phyloP scores from a whole-genome alignment of 2,797 vertebrate species.

The Neopelma chrysocephalum region DNA sequence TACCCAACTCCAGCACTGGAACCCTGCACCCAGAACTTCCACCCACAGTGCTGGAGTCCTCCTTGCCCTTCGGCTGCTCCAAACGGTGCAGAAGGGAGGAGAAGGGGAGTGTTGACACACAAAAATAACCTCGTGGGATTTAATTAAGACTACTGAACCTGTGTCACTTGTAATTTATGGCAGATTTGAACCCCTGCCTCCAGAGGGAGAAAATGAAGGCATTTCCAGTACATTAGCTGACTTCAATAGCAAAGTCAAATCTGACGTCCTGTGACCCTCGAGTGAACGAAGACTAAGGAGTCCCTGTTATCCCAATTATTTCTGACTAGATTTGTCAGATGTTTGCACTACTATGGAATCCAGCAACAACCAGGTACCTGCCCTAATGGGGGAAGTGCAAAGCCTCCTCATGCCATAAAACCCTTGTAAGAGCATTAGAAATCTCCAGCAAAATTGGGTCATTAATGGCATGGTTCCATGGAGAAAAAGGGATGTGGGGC shows the following conservation, averaged over 20 bases:
- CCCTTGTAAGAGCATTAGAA: background rate
- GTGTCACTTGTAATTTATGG: conserved; percentile 34
- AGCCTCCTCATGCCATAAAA: background rate
- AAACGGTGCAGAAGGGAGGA: background rate
- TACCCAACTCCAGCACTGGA: background rate
- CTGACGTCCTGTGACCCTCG: background rate
- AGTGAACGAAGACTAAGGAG: conserved; percentile 31
- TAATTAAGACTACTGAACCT: conserved; percentile 39
- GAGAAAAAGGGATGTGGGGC: background rate
- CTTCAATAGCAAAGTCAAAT: conserved; percentile 39
- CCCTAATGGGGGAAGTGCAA: conserved; percentile 1
- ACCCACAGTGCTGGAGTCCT: background rate
- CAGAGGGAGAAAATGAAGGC: conserved; percentile 43
- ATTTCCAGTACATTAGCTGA: conserved; percentile 31
- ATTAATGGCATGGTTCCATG: background rate
- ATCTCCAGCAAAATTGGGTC: background rate
- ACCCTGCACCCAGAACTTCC: background rate
- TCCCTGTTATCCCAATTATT: conserved; percentile 35
- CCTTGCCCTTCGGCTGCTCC: conserved; percentile 4
- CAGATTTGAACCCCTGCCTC: conserved; percentile 21
- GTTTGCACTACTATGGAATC: conserved; percentile 10
- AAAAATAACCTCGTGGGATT: conserved; percentile 38
- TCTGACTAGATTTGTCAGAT: conserved; percentile 52
- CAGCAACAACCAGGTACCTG: background rate
- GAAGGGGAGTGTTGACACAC: conserved; percentile 26